Evolutionary conservation across 2,113 vertebrate genomes (phyloP), one percentile per base, ranked within the genome.

Genomic region (Maccullochella peelii): DNA sequence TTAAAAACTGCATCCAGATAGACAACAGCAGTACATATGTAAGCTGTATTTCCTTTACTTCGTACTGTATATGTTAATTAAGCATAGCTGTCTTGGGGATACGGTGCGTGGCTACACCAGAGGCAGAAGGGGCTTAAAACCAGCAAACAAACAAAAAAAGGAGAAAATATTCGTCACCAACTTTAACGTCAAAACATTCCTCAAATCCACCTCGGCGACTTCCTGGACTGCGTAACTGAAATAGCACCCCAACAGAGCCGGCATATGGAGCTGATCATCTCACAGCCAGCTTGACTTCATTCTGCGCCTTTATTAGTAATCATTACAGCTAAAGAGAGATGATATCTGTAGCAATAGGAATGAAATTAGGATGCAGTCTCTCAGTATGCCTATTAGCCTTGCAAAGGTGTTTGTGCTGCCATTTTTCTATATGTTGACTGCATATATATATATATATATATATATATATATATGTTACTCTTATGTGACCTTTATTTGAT

Each of bases 191-290:
- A 57, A 66, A 15, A 5, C 62, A 10, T 42, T 59, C 50, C 50
- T 76, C 2, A 25, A 52, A 55, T 72, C n/a, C 1, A 8, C 33
- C 54, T 69, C 40, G 1, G 67, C 27, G 38, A 44, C 5, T 54
- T 49, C 27, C 68, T 69, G 71, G 21, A 74, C 58, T 8, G 49
- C 67, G 25, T 72, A 30, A 76, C 62, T 58, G 61, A 67, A 77
- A 44, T 25, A 6, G 84, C 84, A 59, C 67, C 70, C 83, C 81
- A 54, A 4, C 84, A 21, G 84, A 82, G 82, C 61, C 38, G 8
- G 66, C 89, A 89, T 88, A 85, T 88, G 89, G 84, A 79, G 80
- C 83, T 30, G 63, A 86, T 92, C 82, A 80, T 85, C 86, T 87
- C 89, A 9, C 77, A 82, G 81, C 88, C 79, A 77, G 85, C 80